Percentiles rank a stretch among this genome's conserved stretches.
phyloP scores from a whole-genome alignment of 2,113 vertebrate genomes.

The Cephalopholis sonnerati region DNA sequence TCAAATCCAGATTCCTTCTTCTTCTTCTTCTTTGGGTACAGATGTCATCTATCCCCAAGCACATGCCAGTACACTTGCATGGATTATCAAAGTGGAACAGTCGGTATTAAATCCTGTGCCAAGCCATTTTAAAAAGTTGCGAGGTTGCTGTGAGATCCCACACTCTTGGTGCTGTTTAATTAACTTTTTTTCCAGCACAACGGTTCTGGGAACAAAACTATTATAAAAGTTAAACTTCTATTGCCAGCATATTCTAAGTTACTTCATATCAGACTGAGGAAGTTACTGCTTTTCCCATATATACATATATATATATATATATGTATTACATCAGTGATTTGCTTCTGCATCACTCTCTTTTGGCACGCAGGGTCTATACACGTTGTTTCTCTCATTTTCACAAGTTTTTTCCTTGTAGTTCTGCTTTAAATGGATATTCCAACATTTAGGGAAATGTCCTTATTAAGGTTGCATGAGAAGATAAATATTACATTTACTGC shows the following conservation, averaged over 20 bases:
- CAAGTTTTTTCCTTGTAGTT: background rate
- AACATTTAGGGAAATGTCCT: background rate
- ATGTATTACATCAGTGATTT: background rate
- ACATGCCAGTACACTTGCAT: slow-evolving; percentile 49
- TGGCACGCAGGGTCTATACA: background rate
- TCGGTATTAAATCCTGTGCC: slow-evolving; percentile 65
- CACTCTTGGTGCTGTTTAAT: slow-evolving; percentile 68
- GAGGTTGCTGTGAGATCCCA: slow-evolving; percentile 53
- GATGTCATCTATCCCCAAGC: slow-evolving; percentile 60
- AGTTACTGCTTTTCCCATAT: slow-evolving; percentile 9
- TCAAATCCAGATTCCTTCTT: slow-evolving; percentile 35
- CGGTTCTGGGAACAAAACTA: slow-evolving; percentile 69
- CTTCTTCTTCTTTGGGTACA: background rate
- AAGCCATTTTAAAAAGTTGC: slow-evolving; percentile 61
- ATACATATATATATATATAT: too few species aligned
- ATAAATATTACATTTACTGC: slow-evolving; percentile 16
- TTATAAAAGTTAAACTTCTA: slow-evolving; percentile 56
- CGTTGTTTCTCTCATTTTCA: background rate
- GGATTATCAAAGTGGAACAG: slow-evolving; percentile 68
- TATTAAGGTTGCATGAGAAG: slow-evolving; percentile 1
- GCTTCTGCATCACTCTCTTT: background rate
- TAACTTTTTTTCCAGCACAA: slow-evolving; percentile 72
- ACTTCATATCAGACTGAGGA: slow-evolving; percentile 12
- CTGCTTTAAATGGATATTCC: background rate
- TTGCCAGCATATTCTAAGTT: slow-evolving; percentile 35